Percentiles rank a stretch among this genome's conserved stretches.
These are phyloP conservation scores for Pangasius mekongensis DNA, from an alignment of 2,797 vertebrate species.

Conservation along the genomic window DNA sequence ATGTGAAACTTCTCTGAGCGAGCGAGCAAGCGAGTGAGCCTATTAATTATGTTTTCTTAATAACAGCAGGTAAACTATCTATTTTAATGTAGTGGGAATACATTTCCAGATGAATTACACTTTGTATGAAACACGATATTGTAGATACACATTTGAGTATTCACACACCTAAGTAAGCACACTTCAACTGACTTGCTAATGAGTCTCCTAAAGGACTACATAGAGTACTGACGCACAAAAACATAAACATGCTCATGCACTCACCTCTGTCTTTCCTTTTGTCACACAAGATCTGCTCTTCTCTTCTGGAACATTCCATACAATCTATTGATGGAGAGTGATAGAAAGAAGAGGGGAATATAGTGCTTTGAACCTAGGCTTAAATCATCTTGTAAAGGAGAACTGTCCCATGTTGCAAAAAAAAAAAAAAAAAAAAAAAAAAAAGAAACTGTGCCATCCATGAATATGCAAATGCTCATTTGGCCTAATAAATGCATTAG, in stretches of 20 bases:
- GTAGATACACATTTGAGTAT: neutral
- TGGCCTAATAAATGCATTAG: constrained; percentile 36
- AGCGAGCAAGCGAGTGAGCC: neutral
- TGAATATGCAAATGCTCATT: constrained; percentile 48
- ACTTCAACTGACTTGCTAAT: neutral
- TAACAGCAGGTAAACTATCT: neutral
- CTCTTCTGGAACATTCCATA: constrained; percentile 56
- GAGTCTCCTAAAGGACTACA: constrained; percentile 38
- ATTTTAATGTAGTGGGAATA: neutral
- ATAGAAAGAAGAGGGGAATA: neutral
- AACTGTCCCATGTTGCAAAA: constrained; percentile 19
- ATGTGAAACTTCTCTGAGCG: constrained; percentile 18
- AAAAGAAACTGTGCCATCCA: constrained; percentile 29
- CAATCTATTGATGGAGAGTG: constrained; percentile 54
- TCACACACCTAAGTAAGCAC: neutral
- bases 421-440: too few relatives aligned
- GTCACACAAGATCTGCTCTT: constrained; percentile 74
- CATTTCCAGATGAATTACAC: neutral
- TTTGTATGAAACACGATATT: neutral
- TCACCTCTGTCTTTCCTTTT: constrained; percentile 80
- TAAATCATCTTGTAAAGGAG: neutral
- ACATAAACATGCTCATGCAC: neutral
- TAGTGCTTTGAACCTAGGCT: constrained; percentile 7
- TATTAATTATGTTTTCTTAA: constrained; percentile 22
- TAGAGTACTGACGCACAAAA: constrained; percentile 33